These are phyloP conservation scores for Melipona quadrifasciata DNA, from an alignment of 1,140 invertebrate species.

Conservation along the genomic window DNA sequence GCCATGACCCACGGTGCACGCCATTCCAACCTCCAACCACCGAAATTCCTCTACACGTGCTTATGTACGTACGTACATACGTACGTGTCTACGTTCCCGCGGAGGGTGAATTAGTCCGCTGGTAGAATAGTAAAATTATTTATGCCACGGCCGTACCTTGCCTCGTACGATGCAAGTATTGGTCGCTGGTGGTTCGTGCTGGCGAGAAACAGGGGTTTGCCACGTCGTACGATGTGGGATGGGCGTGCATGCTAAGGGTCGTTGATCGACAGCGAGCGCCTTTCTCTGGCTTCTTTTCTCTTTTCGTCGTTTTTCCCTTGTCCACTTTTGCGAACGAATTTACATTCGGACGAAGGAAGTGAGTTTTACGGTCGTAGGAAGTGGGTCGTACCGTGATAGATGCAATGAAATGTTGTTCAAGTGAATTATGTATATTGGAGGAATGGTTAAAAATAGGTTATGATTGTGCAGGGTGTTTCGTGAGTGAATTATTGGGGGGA, in stretches of 20 bases:
- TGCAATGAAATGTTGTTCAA: too few species aligned
- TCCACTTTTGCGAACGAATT: too few species aligned
- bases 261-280: neutral
- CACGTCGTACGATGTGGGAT: neutral
- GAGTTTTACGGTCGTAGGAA: too few species aligned
- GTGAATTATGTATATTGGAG: too few species aligned
- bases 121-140: conserved; percentile 38
- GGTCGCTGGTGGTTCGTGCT: neutral
- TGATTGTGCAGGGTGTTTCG: neutral
- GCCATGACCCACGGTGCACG: conserved; percentile 37
- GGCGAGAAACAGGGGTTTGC: neutral
- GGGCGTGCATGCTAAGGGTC: neutral
- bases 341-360: too few species aligned
- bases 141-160: neutral
- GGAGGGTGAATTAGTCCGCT: conserved; percentile 38
- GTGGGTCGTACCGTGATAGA: too few species aligned
- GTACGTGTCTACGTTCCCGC: conserved; percentile 1
- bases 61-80: conserved; percentile 39
- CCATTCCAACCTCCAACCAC: conserved; percentile 40
- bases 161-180: too few species aligned
- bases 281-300: neutral
- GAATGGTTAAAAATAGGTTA: too few species aligned
- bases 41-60: conserved; percentile 55
- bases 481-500: neutral
- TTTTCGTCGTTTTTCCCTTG: neutral